Conservation (phyloP, 92 coral and sea anemone genomes). For the Isaurus tuberculatus region DNA sequence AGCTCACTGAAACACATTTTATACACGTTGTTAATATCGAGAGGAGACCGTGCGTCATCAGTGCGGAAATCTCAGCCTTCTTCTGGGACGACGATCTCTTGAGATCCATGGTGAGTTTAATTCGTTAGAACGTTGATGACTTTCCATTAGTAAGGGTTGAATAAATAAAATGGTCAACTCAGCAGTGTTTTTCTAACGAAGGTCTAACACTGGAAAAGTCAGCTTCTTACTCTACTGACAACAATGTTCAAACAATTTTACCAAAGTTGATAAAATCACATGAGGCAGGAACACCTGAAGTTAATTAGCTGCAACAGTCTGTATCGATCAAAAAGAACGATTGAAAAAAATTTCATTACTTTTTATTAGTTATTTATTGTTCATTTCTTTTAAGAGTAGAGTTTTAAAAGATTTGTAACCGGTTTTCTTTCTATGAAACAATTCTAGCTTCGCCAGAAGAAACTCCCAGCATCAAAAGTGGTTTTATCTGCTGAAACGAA, state of each 20-base stretch:
- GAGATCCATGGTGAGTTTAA: constrained; percentile 79
- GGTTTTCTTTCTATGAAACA: neutral
- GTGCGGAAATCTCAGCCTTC: constrained; percentile 93
- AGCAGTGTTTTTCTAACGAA: no score
- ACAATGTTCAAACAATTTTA: no score
- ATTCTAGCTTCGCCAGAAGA: constrained; percentile 81
- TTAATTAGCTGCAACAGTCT: no score
- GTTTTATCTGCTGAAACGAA: constrained; percentile 80
- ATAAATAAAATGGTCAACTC: no score
- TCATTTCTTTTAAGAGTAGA: neutral
- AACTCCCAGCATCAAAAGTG: constrained; percentile 74
- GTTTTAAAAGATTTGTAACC: neutral
- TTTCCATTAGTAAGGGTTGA: neutral
- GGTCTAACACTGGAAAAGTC: no score
- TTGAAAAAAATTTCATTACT: no score
- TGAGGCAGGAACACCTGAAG: no score
- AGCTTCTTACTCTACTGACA: no score
- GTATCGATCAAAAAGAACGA: no score
- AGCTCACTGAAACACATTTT: constrained; percentile 60
- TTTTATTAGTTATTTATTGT: no score
- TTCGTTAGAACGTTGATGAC: neutral
- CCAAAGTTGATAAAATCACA: no score
- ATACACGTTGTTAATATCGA: constrained; percentile 90
- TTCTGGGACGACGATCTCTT: constrained; percentile 94
- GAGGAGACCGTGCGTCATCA: constrained; percentile 78